Evolutionary conservation across 2,797 vertebrate species (phyloP), one percentile per base, ranked within the genome.

Genomic region (Eulemur rubriventer): DNA sequence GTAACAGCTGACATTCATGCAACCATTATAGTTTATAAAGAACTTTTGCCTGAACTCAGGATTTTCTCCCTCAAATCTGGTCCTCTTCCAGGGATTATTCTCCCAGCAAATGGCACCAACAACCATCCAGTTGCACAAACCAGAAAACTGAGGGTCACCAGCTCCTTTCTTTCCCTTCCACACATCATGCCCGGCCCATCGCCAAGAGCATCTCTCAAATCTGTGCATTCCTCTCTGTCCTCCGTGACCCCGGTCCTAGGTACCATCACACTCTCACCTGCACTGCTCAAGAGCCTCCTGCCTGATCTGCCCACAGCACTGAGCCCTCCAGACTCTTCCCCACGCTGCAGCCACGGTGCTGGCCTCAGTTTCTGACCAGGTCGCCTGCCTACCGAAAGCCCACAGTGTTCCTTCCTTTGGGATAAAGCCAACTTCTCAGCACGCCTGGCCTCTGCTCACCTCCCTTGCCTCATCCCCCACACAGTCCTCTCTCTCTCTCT

Each of bases 1-100:
- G 43, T 80, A 75, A 85, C 52, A 86, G 52, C 73, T 94, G 89
- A 94, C 24, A 76, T 69, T 83, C 48, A 72, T 91, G 76, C 41
- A 94, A 88, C 41, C 35, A 26, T 89, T 50, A 70, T 59, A 11
- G 69, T 81, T 94, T 89, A 85, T 38, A 69, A 72, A 89, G 84
- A 75, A 94, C 33, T 86, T 82, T 63, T 86, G 61, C 41, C 46
- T 50, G 43, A 94, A 86, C 50, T 94, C n/a, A 76, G 73, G 55
- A 92, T 70, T 81, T 59, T 82, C 61, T 92, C 70, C 59, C 26
- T 24, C 12, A 86, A 57, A 57, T 48, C 43, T 41, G 50, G 70
- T 59, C 63, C 14, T 83, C 70, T 67, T 38, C 41, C 48, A 79
- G n/a, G 63, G 18, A 35, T n/a, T 57, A 57, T 88, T 67, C 55